phyloP scores from a whole-genome alignment of 2,113 vertebrate species.

The Ammodytes dubius region DNA sequence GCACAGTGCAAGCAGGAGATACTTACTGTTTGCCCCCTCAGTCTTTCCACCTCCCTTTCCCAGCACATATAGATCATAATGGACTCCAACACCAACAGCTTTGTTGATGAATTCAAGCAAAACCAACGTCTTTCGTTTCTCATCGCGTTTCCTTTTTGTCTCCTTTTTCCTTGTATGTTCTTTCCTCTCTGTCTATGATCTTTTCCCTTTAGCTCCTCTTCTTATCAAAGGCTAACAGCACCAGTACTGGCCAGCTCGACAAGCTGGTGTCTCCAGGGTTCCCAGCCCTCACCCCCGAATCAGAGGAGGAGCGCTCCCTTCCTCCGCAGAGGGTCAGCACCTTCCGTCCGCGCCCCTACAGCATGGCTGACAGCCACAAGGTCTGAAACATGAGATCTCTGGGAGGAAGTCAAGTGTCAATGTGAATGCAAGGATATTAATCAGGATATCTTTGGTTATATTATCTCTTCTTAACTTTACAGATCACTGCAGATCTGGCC shows the following conservation, averaged over 20 bases:
- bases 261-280: slow-evolving; percentile 73
- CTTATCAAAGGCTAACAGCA: slow-evolving; percentile 82
- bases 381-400: slow-evolving; percentile 50
- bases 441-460: not conserved
- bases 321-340: slow-evolving; percentile 83
- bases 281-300: slow-evolving; percentile 72
- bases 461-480: slow-evolving; percentile 23
- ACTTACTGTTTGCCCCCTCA: not conserved
- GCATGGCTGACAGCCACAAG: slow-evolving; percentile 87
- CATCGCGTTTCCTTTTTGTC: slow-evolving; percentile 10
- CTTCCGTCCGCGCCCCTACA: slow-evolving; percentile 88
- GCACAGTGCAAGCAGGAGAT: not conserved
- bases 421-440: not conserved
- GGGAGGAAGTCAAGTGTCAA: slow-evolving; percentile 3
- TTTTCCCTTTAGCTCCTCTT: slow-evolving; percentile 72
- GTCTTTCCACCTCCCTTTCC: slow-evolving; percentile 31
- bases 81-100: slow-evolving; percentile 57
- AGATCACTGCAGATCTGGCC: slow-evolving; percentile 77
- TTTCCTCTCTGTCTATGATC: slow-evolving; percentile 25
- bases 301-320: slow-evolving; percentile 74
- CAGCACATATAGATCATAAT: not conserved
- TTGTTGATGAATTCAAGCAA: slow-evolving; percentile 41
- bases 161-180: not conserved
- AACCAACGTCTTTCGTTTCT: slow-evolving; percentile 24
- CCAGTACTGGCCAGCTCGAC: slow-evolving; percentile 85